A percentile compares a stretch with the other conserved stretches of the same genome.
Conservation (phyloP, 2,113 vertebrate genomes). For the Gasterosteus nipponicus region DNA sequence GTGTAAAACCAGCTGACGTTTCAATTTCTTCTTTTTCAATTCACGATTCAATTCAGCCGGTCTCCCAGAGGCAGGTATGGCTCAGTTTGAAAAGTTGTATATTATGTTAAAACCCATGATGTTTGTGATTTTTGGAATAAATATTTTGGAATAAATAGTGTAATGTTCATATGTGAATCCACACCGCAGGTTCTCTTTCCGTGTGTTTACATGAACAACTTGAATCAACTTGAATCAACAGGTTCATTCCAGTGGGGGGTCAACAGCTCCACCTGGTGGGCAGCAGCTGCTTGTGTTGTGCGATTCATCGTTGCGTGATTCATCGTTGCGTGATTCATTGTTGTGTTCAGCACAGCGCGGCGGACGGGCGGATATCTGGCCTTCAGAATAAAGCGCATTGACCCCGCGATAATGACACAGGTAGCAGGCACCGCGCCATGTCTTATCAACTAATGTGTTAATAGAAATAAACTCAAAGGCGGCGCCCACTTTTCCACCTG, state of each 20-base stretch:
- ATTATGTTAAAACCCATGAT: background rate
- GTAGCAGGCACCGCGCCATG: accelerated
- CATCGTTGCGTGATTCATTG: conserved; percentile 9
- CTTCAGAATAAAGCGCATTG: conserved; percentile 38
- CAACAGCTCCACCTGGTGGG: conserved; percentile 29
- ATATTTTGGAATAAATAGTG: conserved; percentile 30
- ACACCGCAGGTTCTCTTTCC: background rate
- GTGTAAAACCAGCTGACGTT: background rate
- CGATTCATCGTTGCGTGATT: background rate
- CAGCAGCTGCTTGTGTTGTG: background rate
- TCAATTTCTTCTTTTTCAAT: background rate
- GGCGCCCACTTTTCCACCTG: accelerated
- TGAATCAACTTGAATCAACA: background rate
- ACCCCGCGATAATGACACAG: accelerated
- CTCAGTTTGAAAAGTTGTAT: conserved; percentile 3
- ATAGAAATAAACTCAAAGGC: accelerated
- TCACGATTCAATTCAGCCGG: background rate
- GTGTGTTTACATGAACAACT: background rate
- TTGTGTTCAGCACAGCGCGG: conserved; percentile 1
- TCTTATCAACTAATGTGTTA: accelerated
- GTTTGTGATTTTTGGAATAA: conserved; percentile 27
- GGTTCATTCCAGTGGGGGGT: background rate
- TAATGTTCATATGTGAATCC: background rate
- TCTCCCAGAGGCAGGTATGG: background rate
- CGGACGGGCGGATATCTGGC: background rate